phyloP scores from a whole-genome alignment of 2,888 invertebrate species.

The Eulithis prunata region DNA sequence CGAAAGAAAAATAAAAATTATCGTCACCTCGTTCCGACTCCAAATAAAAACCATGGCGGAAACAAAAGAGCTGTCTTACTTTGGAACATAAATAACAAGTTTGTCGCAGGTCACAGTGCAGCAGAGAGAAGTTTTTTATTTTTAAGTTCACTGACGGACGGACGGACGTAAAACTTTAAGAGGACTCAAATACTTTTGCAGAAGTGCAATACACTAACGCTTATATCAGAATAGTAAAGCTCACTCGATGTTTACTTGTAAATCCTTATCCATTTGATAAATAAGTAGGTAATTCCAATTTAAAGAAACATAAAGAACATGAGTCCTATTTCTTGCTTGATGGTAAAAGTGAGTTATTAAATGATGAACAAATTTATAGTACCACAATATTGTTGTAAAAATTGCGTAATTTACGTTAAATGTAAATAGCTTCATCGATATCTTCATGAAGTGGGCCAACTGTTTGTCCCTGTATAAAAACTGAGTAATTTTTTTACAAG shows the following conservation, averaged over 20 bases:
- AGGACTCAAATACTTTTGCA: neutral
- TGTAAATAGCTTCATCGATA: neutral
- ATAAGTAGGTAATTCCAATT: no score
- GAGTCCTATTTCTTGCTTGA: no score
- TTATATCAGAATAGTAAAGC: no score
- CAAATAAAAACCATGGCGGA: slow-evolving; percentile 45
- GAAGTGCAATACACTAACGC: neutral
- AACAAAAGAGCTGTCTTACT: slow-evolving; percentile 16
- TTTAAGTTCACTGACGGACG: slow-evolving; percentile 2
- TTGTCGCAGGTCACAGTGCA: slow-evolving; percentile 7
- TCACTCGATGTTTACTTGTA: no score
- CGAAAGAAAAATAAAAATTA: slow-evolving; percentile 64
- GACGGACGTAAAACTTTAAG: slow-evolving; percentile 1
- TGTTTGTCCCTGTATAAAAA: slow-evolving; percentile 22
- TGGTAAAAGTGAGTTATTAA: no score
- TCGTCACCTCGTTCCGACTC: slow-evolving; percentile 63
- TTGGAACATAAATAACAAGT: slow-evolving; percentile 8
- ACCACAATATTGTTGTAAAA: no score
- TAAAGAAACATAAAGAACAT: no score
- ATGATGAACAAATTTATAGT: no score
- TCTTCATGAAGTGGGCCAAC: slow-evolving; percentile 3
- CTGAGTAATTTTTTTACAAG: slow-evolving; percentile 75
- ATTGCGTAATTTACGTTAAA: no score
- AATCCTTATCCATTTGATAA: no score
- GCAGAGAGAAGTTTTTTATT: slow-evolving; percentile 1